Evolutionary conservation across 2,888 invertebrate genomes (phyloP).

Genomic region (Ophion costatus): DNA sequence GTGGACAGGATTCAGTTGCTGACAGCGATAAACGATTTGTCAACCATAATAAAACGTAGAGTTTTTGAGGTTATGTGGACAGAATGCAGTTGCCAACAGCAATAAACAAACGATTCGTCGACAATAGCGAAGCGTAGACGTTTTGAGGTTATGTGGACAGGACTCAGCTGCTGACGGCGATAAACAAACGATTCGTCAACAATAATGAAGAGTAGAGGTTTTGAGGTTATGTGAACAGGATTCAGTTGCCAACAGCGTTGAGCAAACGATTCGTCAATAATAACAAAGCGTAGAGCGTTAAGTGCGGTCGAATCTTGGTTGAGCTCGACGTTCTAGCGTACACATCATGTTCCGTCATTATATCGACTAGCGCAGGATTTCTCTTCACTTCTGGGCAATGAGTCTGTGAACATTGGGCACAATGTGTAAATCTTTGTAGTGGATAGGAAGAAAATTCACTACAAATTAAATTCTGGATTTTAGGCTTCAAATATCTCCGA

Average conservation of each 20-base stretch:
- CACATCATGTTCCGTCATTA: slow-evolving; percentile 57
- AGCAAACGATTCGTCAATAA: background rate
- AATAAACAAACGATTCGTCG: no score
- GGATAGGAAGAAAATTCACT: background rate
- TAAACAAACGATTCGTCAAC: background rate
- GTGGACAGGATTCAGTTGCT: background rate
- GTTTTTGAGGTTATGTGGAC: background rate
- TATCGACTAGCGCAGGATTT: slow-evolving; percentile 62
- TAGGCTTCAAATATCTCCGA: background rate
- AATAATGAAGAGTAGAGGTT: slow-evolving; percentile 12
- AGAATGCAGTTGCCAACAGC: background rate
- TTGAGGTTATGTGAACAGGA: background rate
- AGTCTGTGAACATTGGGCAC: slow-evolving; percentile 45
- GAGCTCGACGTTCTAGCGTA: slow-evolving; percentile 46
- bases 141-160: background rate
- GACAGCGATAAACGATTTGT: background rate
- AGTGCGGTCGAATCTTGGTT: slow-evolving; percentile 1
- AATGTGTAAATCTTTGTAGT: background rate
- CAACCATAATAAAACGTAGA: background rate
- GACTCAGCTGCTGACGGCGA: background rate
- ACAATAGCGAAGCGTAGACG: no score
- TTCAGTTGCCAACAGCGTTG: background rate
- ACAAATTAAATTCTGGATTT: background rate
- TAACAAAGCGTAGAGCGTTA: slow-evolving; percentile 4
- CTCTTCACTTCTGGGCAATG: slow-evolving; percentile 63